phyloP scores from a whole-genome alignment of 2,888 invertebrate species.

The Baronia brevicornis region DNA sequence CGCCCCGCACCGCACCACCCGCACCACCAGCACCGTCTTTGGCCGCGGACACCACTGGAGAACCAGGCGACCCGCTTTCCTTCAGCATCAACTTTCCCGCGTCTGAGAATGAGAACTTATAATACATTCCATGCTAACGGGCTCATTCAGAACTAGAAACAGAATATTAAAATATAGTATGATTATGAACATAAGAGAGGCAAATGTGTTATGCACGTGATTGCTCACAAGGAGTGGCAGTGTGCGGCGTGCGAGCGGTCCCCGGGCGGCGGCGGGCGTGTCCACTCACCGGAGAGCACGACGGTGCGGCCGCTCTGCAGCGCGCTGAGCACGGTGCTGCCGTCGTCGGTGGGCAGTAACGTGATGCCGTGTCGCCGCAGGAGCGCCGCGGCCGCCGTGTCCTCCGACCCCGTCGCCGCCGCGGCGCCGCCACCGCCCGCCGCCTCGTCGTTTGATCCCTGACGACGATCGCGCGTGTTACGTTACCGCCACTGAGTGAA shows the following conservation, averaged over 20 bases:
- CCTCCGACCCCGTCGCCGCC: slow-evolving; percentile 17
- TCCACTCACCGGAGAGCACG: slow-evolving; percentile 81
- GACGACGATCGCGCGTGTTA: neutral
- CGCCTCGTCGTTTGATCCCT: slow-evolving; percentile 6
- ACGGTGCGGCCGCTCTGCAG: slow-evolving; percentile 91
- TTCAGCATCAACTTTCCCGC: slow-evolving; percentile 86
- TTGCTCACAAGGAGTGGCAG: slow-evolving; percentile 66
- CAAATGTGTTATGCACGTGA: slow-evolving; percentile 84
- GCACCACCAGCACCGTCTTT: neutral
- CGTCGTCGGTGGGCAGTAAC: slow-evolving; percentile 87
- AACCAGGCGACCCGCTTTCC: slow-evolving; percentile 36
- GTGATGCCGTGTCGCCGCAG: slow-evolving; percentile 91
- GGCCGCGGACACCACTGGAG: neutral
- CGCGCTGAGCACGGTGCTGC: slow-evolving; percentile 83
- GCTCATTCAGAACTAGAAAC: no score
- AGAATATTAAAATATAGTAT: no score
- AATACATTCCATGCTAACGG: no score
- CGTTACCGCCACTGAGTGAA: neutral
- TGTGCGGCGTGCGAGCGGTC: neutral
- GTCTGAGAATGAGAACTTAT: slow-evolving; percentile 79
- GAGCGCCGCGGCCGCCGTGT: slow-evolving; percentile 73
- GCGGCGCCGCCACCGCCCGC: slow-evolving; percentile 9
- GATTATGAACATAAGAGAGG: no score
- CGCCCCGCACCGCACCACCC: slow-evolving; percentile 13
- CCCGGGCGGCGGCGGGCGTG: neutral